Evolutionary conservation across 1,140 invertebrate genomes (phyloP).

Genomic region (Pygmarrhopalites habei): DNA sequence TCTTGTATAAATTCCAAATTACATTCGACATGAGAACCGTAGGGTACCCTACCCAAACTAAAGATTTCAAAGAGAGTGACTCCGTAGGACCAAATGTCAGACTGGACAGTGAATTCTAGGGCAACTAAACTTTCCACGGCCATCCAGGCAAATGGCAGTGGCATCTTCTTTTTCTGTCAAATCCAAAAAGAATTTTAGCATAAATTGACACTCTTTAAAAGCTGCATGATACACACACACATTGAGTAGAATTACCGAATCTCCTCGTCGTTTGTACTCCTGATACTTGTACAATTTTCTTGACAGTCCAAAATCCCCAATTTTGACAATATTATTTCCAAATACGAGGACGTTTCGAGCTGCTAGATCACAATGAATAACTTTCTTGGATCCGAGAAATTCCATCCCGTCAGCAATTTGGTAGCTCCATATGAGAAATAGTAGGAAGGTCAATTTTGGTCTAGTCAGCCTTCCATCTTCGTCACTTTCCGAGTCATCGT

Average conservation of each 20-base stretch:
- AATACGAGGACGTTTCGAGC: not conserved
- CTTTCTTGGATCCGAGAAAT: not conserved
- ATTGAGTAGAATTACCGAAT: not conserved
- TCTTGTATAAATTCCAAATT: not conserved
- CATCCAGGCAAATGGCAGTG: slow-evolving; percentile 55
- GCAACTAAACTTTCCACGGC: slow-evolving; percentile 40
- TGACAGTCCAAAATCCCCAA: slow-evolving; percentile 50
- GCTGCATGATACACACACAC: not conserved
- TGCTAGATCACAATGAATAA: slow-evolving; percentile 1
- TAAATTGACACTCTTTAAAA: not conserved
- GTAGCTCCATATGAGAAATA: not conserved
- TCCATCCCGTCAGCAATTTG: slow-evolving; percentile 1
- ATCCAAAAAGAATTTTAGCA: not conserved
- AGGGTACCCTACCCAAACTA: not conserved
- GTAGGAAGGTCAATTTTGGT: too few species aligned
- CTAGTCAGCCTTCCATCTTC: too few species aligned
- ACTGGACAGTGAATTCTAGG: slow-evolving; percentile 37
- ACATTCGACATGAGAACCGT: not conserved
- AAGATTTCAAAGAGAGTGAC: slow-evolving; percentile 44
- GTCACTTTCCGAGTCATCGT: too few species aligned
- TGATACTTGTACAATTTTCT: slow-evolving; percentile 26
- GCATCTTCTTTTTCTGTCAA: not conserved
- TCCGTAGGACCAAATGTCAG: slow-evolving; percentile 46
- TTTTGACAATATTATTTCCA: not conserved
- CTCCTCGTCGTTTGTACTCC: not conserved